Base-by-base conservation (phyloP, 1,140 invertebrate genomes). In the Halyomorpha halys region DNA sequence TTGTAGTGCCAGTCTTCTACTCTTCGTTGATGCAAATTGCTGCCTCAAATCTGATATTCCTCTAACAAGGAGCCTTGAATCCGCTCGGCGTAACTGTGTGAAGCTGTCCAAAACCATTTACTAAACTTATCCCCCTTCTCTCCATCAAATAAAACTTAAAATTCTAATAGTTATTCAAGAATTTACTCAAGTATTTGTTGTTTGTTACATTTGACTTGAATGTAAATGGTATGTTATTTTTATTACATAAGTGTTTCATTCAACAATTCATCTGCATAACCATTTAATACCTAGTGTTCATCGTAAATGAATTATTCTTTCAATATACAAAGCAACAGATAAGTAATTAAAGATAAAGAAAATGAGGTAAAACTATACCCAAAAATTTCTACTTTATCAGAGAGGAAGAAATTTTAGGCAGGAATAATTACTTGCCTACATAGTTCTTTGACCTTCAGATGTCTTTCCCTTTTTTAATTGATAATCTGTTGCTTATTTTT, bases 61-160 rank as follows among this genome's bases (percentile, higher is more conserved):
- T 18, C 15, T 34, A 44, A 18, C n/a, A 34, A 39, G 15, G 15
- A 16, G 59, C 34, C 59, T 60, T 44, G 27, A n/a, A 60, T 16
- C 18, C 30, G 16, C 59, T 44, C 44, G 25, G 16, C 59, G 59
- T 25, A 60, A 30, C 21, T 60, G 59, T n/a, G 59, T 60, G 21
- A 60, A 60, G 30, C 59, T 60, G 39, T 60, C 44, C 30, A 60
- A 60, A 60, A 60, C 47, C 19, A 60, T 60, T 44, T 60, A 60
- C 21, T 39, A 60, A 60, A 39, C 30, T 60, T 60, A 34, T 56
- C 53, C 53, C 53, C 23, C 53, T 23, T 56, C 23, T 56, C 53
- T 56, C 53, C 18, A 56, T 56, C 23, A 21, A 56, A 16, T 16
- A 56, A 23, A 56, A 23, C n/a, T 21, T 56, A 23, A 56, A 56